These are phyloP conservation scores for Rafetus swinhoei DNA, from an alignment of 2,113 vertebrate species.

Conservation along the genomic window DNA sequence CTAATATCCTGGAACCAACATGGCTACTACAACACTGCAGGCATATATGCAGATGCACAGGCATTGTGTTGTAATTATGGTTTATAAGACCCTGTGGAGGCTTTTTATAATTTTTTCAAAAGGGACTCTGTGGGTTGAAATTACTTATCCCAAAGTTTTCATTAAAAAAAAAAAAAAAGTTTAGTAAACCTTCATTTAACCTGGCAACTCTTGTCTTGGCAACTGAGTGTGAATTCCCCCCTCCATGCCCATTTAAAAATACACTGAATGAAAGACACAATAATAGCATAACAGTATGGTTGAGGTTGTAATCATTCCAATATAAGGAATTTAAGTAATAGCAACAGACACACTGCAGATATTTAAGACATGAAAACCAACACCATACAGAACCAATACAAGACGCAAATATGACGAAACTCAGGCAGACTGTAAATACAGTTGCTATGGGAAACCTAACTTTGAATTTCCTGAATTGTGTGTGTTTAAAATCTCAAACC, in stretches of 20 bases:
- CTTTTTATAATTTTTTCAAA: background rate
- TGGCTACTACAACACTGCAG: background rate
- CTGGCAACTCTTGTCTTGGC: background rate
- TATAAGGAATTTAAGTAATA: accelerated
- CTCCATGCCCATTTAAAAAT: accelerated
- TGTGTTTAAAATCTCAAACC: background rate
- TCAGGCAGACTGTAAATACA: accelerated
- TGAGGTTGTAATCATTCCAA: accelerated
- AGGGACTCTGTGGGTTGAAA: background rate
- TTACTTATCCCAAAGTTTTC: background rate
- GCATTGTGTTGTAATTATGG: background rate
- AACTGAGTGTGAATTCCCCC: background rate
- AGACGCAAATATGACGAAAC: background rate
- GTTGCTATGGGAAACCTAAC: background rate
- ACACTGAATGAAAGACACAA: accelerated
- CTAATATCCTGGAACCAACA: background rate
- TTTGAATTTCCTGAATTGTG: background rate
- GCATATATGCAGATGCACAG: background rate
- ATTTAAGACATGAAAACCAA: background rate
- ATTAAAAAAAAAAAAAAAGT: no score
- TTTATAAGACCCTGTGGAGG: background rate
- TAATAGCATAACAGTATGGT: accelerated
- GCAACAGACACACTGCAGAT: accelerated
- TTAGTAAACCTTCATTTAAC: background rate
- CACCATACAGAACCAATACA: background rate